Evolutionary conservation across 1,140 invertebrate species (phyloP).

Genomic region (Plutomurus gul): DNA sequence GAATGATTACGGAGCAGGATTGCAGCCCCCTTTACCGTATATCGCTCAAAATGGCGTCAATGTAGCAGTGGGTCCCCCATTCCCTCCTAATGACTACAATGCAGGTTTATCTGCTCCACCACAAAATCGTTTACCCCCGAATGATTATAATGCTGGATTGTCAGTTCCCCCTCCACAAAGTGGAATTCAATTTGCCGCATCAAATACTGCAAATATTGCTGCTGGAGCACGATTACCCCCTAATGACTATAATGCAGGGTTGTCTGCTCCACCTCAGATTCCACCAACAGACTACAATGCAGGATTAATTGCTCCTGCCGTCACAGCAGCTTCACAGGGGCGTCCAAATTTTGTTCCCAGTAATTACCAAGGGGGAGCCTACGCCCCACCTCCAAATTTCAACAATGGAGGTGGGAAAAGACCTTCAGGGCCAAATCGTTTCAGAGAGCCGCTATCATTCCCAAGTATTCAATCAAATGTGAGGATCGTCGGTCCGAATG

Average conservation of each 20-base stretch:
- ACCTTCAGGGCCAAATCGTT: not conserved
- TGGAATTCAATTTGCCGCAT: too few species aligned
- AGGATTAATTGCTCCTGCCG: not conserved
- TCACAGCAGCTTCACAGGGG: not conserved
- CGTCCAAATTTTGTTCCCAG: not conserved
- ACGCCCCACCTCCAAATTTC: not conserved
- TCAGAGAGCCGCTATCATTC: not conserved
- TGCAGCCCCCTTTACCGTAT: not conserved
- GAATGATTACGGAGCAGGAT: not conserved
- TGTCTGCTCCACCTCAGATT: not conserved
- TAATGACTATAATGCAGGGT: not conserved
- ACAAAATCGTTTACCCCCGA: not conserved
- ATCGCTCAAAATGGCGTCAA: not conserved
- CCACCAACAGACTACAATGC: too few species aligned
- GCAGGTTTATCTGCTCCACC: not conserved
- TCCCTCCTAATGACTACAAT: not conserved
- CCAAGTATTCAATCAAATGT: not conserved
- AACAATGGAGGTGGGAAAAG: not conserved
- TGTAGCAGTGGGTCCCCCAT: not conserved
- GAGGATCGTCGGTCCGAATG: not conserved
- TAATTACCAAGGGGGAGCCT: not conserved
- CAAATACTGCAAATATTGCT: not conserved
- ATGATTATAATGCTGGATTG: not conserved
- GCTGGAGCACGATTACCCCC: not conserved
- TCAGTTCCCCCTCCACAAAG: too few species aligned